A percentile compares a stretch with the other conserved stretches of the same genome.
Conservation (phyloP, 2,797 vertebrate genomes). For the Lagodon rhomboides region DNA sequence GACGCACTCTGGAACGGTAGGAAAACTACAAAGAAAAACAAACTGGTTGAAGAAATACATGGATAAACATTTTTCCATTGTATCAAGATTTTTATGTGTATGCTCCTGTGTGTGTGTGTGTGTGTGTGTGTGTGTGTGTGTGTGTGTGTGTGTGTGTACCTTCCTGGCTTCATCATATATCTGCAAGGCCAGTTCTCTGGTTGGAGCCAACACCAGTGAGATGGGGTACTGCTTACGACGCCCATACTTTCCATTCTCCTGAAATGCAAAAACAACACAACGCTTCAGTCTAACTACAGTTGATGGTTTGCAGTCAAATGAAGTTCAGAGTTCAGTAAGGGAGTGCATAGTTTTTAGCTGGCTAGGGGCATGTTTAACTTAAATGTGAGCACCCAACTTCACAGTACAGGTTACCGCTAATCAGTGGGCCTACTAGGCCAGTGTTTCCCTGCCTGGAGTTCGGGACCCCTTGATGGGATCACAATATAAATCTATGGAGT, state of each 20-base stretch:
- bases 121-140: no score
- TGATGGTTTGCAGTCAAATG: background rate
- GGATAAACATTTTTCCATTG: background rate
- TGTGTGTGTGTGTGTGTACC: conserved; percentile 59
- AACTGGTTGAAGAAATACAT: background rate
- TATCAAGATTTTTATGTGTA: background rate
- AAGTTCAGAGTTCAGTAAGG: background rate
- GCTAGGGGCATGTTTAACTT: background rate
- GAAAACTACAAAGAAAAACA: conserved; percentile 70
- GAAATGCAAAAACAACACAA: conserved; percentile 26
- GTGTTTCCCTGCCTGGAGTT: no score
- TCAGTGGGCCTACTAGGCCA: background rate
- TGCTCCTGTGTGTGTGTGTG: no score
- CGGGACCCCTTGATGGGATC: background rate
- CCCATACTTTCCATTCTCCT: conserved; percentile 96
- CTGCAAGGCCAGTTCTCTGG: conserved; percentile 96
- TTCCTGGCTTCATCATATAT: conserved; percentile 99
- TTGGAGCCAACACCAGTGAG: conserved; percentile 95
- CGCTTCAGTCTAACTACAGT: background rate
- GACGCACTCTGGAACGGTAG: conserved; percentile 95
- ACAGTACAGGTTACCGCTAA: background rate
- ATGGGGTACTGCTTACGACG: conserved; percentile 98
- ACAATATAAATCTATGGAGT: background rate
- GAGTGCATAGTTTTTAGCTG: background rate
- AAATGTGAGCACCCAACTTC: background rate